Base-by-base conservation (phyloP, 2,888 invertebrate species). In the Dryadula phaetusa region DNA sequence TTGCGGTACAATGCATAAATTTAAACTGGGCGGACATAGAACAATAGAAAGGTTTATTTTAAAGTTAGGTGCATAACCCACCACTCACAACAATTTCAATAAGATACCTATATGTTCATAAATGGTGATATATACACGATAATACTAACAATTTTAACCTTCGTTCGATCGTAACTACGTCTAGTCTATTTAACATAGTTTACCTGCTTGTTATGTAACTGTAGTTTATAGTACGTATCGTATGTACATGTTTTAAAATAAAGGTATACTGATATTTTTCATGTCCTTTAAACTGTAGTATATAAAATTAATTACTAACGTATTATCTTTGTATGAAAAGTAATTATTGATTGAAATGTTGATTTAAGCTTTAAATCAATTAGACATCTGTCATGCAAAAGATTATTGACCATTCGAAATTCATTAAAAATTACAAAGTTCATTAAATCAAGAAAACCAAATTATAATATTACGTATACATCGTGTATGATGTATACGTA, bases 61-160 rank as follows among this genome's bases (percentile, higher is more conserved):
- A n/a, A n/a, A n/a, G n/a, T n/a, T n/a, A n/a, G n/a, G n/a, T 5
- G 32, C 32, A 12, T 12, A n/a, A n/a, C n/a, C n/a, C n/a, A n/a
- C n/a, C n/a, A 28, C 28, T 4, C 28, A 37, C 37, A 37, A 12
- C 6, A 37, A 37, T 12, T 12, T 12, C 12, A 37, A 37, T 37
- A 0, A 12, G 12, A 12, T 12, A 37, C 3, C 16, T n/a, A 18
- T 65, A 18, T 53, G 44, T 56, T 64, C 46, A 56, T 56, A 22
- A 34, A 32, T 47, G 44, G 49, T 65, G 25, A 58, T 52, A 46
- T 34, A 64, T 32, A 32, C n/a, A 47, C 60, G 67, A 61, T 65
- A 70, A 60, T 58, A 65, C 70, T 65, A 53, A 60, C 68, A 62
- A 62, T 65, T 70, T 68, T 54, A 52, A 64, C 67, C 70, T 70